Evolutionary conservation across 2,797 vertebrate genomes (phyloP).

Genomic region (Coluber constrictor): DNA sequence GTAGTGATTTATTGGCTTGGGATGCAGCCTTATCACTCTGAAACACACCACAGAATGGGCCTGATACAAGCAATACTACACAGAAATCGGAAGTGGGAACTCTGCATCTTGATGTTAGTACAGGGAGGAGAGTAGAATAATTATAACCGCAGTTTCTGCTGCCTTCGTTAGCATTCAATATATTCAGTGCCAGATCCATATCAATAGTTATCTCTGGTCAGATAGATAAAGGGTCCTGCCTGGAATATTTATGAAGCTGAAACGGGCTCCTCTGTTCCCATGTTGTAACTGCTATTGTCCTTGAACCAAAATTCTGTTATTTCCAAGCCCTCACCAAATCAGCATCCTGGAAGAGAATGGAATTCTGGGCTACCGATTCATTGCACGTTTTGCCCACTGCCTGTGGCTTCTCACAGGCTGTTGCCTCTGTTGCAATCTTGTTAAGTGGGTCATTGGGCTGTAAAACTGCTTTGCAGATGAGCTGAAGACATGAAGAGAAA

Average conservation of each 20-base stretch:
- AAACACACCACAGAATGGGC: neutral
- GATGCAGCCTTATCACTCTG: conserved; percentile 1
- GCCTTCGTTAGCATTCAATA: neutral
- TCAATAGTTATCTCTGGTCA: neutral
- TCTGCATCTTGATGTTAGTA: neutral
- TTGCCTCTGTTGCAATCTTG: neutral
- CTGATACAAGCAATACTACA: neutral
- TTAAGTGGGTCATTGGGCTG: conserved; percentile 56
- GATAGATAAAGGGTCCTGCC: neutral
- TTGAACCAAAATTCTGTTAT: neutral
- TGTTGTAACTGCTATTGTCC: neutral
- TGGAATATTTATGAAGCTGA: neutral
- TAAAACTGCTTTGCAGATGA: conserved; percentile 81
- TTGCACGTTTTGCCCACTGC: conserved; percentile 73
- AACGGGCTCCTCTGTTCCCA: neutral
- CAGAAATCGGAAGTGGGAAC: rapidly evolving
- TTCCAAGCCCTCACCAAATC: conserved; percentile 77
- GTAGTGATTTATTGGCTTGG: neutral
- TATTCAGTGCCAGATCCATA: neutral
- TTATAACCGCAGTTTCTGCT: neutral
- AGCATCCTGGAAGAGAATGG: conserved; percentile 78
- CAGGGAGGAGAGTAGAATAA: neutral
- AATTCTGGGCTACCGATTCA: conserved; percentile 76
- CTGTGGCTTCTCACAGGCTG: conserved; percentile 32
- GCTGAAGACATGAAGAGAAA: conserved; percentile 67